These are phyloP conservation scores for Halichoeres trimaculatus DNA, from an alignment of 2,113 vertebrate species.

Conservation along the genomic window DNA sequence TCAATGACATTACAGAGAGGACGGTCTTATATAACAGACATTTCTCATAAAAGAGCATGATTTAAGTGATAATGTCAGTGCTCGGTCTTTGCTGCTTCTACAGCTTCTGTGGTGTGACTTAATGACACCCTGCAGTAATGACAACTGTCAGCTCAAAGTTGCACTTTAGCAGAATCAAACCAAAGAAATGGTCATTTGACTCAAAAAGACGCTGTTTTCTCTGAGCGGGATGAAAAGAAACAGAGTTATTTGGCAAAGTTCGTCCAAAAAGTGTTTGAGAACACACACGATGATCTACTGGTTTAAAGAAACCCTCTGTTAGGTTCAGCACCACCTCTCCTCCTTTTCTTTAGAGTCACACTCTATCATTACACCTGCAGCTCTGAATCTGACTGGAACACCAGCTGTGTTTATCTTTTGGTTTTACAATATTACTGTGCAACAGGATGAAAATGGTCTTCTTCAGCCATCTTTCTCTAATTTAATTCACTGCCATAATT, in stretches of 20 bases:
- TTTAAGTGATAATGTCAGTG: conserved; percentile 37
- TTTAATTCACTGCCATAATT: too few relatives aligned
- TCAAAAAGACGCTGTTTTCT: conserved; percentile 1
- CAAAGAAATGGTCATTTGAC: neutral
- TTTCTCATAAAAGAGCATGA: conserved; percentile 14
- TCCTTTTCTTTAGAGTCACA: too few relatives aligned
- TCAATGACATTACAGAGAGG: neutral
- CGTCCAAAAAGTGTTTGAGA: conserved; percentile 10
- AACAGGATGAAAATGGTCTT: too few relatives aligned
- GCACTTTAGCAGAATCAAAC: conserved; percentile 9
- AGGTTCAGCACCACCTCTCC: neutral
- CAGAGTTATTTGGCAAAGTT: conserved; percentile 12
- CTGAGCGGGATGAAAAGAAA: too few relatives aligned
- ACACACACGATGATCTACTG: conserved; percentile 9
- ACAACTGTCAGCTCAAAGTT: conserved; percentile 37
- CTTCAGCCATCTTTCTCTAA: too few relatives aligned
- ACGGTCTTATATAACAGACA: conserved; percentile 2
- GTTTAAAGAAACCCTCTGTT: too few relatives aligned
- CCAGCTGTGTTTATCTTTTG: too few relatives aligned
- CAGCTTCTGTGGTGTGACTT: conserved; percentile 23
- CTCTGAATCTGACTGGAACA: too few relatives aligned
- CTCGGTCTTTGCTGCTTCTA: conserved; percentile 28
- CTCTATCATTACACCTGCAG: too few relatives aligned
- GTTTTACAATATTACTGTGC: too few relatives aligned
- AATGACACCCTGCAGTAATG: conserved; percentile 51